Base-by-base conservation (phyloP, 2,888 invertebrate genomes). In the Willowsia nigromaculata region DNA sequence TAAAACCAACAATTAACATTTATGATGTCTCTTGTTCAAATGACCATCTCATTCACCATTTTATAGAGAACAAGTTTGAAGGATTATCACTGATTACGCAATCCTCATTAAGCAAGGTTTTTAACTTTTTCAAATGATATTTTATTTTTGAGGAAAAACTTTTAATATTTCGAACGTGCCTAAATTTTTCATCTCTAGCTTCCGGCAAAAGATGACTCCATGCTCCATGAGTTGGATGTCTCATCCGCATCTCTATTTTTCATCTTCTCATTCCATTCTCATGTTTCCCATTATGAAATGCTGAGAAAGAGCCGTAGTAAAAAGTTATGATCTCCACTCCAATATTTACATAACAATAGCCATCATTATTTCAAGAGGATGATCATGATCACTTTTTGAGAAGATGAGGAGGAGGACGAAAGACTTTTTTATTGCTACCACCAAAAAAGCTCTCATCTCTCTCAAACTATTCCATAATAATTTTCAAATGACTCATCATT, bases 171-270 rank as follows among this genome's bases (percentile, higher is more conserved):
- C 9, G 37, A 68, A 37, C 37, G 65, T 68, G 65, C 37, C 18
- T 37, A 56, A 4, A 37, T 2, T n/a, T 15, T 62, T 18, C 37
- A 5, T 37, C 9, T 37, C 3, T 37, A 15, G 74, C 74, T 74
- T 74, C 74, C 74, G 74, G 74, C 74, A 47, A 43, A 40, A 74
- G 74, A 74, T 74, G 74, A 74, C 47, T 74, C 74, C 47, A 40
- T 40, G 71, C n/a, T n/a, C n/a, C 18, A 27, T 30, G 62, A 59
- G 65, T 37, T 18, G 65, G 37, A n/a, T 37, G 62, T 33, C 30
- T 2, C n/a, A 59, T 59, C 27, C 15, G 15, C 59, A 59, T 59
- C 59, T 59, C 59, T 59, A 6, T 30, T 62, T 30, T 27, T 53
- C 27, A 2, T 68, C 59, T 59, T 59, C 50, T 37, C 9, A 2